A percentile compares a stretch with the other conserved stretches of the same genome.
phyloP scores from a whole-genome alignment of 2,888 invertebrate genomes.

The Drosophila melanosoma region DNA sequence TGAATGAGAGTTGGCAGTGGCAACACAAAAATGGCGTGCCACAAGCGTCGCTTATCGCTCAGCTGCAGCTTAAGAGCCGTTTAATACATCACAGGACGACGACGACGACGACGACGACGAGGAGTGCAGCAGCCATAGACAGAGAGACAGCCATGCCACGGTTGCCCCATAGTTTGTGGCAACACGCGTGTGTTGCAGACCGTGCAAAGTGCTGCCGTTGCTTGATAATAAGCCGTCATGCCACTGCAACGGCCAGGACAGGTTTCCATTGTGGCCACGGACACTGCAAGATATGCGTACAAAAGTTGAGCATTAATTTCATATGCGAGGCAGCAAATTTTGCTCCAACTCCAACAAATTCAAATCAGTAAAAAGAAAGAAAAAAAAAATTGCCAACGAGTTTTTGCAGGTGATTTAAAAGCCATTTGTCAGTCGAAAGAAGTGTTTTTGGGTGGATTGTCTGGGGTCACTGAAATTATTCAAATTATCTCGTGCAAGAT shows the following conservation, averaged over 20 bases:
- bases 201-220: slow-evolving; percentile 64
- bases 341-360: background rate
- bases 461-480: slow-evolving; percentile 79
- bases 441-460: slow-evolving; percentile 61
- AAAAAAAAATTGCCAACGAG: slow-evolving; percentile 26
- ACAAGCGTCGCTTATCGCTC: slow-evolving; percentile 65
- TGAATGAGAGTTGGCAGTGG: slow-evolving; percentile 28
- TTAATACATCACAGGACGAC: slow-evolving; percentile 72
- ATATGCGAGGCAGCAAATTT: background rate
- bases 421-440: slow-evolving; percentile 71
- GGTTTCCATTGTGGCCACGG: slow-evolving; percentile 48
- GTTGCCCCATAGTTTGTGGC: slow-evolving; percentile 1
- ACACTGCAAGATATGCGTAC: slow-evolving; percentile 28
- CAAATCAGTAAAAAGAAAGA: slow-evolving; percentile 16
- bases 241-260: slow-evolving; percentile 24
- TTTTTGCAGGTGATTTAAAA: slow-evolving; percentile 77
- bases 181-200: slow-evolving; percentile 42
- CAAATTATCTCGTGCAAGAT: slow-evolving; percentile 73
- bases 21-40: slow-evolving; percentile 52
- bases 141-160: slow-evolving; percentile 4
- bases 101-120: slow-evolving; percentile 29
- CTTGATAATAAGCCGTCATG: slow-evolving; percentile 74
- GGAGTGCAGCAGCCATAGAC: slow-evolving; percentile 57
- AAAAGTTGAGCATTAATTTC: slow-evolving; percentile 41
- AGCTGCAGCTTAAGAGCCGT: slow-evolving; percentile 68